These are phyloP conservation scores for Didymodactylos carnosus DNA, from an alignment of 2,888 invertebrate genomes.

Conservation along the genomic window DNA sequence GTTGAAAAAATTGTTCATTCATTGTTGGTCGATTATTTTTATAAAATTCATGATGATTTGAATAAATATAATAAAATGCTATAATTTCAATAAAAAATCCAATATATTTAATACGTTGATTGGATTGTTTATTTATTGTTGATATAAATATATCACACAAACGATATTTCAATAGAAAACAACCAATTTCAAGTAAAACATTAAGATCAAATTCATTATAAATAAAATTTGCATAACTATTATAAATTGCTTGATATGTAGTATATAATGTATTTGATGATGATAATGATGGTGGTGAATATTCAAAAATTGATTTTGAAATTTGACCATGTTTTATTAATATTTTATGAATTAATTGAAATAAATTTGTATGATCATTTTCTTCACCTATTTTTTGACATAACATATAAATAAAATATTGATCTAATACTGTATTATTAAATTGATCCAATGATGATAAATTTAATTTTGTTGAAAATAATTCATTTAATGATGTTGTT, in stretches of 20 bases:
- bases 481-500: neutral
- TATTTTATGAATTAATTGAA: neutral
- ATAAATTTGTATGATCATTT: neutral
- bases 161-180: neutral
- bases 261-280: no score
- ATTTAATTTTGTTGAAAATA: neutral
- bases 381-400: neutral
- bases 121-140: neutral
- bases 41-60: neutral
- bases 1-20: neutral
- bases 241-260: neutral
- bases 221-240: neutral
- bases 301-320: neutral
- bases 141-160: neutral
- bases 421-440: neutral
- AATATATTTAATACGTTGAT: neutral
- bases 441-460: neutral
- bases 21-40: neutral
- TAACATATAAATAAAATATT: neutral
- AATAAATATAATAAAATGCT: neutral
- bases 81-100: neutral
- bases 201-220: neutral
- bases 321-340: neutral
- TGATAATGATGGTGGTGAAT: neutral
- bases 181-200: neutral